Conservation (phyloP, 2,113 vertebrate genomes). For the Trogon melanurus region DNA sequence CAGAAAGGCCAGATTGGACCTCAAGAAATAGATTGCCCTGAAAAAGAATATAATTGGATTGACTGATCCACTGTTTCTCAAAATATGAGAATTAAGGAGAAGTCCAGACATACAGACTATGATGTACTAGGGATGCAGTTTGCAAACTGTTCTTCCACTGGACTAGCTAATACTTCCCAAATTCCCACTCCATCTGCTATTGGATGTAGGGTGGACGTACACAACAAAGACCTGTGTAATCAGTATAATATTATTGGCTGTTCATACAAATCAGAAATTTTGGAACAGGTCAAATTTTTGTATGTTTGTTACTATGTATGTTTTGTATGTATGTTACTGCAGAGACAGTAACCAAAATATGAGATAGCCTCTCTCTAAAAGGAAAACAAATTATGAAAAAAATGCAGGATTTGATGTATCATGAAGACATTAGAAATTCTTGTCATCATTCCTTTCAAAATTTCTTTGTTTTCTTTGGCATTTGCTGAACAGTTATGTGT, state of each 20-base stretch:
- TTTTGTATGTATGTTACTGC: no score
- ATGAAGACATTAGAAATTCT: not conserved
- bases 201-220: not conserved
- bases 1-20: not conserved
- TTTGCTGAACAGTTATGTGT: not conserved
- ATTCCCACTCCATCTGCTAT: not conserved
- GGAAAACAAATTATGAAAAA: not conserved
- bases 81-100: not conserved
- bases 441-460: not conserved
- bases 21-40: not conserved
- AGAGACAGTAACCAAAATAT: not conserved
- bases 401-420: not conserved
- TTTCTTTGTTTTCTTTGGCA: not conserved
- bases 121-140: not conserved
- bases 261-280: not conserved
- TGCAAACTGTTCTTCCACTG: not conserved
- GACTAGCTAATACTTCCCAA: not conserved
- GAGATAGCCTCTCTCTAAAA: not conserved
- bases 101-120: not conserved
- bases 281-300: not conserved
- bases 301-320: not conserved
- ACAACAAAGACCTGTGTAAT: not conserved
- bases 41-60: not conserved
- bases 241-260: not conserved
- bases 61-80: not conserved